phyloP scores from a whole-genome alignment of 1,140 invertebrate species.

The Brachionus rubens region DNA sequence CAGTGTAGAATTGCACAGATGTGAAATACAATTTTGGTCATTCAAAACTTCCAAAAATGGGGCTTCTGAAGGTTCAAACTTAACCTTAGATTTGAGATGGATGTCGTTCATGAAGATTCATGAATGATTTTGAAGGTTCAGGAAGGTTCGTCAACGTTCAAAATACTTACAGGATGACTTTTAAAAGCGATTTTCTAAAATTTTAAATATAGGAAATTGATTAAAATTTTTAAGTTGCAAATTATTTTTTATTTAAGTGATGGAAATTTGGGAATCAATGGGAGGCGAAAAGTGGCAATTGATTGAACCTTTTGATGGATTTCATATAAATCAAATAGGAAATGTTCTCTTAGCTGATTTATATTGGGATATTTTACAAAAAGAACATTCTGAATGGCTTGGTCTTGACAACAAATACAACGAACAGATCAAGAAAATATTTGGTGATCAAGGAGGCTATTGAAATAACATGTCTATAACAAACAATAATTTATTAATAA shows the following conservation, averaged over 20 bases:
- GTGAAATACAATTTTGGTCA: no score
- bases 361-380: conserved; percentile 56
- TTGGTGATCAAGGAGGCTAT: conserved; percentile 54
- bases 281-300: conserved; percentile 59
- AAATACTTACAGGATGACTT: no score
- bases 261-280: conserved; percentile 56
- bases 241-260: conserved; percentile 49
- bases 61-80: no score
- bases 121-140: no score
- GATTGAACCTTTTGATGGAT: conserved; percentile 63
- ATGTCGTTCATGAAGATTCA: no score
- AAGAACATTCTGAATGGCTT: conserved; percentile 52
- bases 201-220: no score
- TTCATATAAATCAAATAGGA: conserved; percentile 59
- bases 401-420: conserved; percentile 56
- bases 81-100: no score
- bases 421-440: conserved; percentile 50
- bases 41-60: no score
- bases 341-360: conserved; percentile 54
- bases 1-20: not conserved
- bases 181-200: no score
- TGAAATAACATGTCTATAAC: not conserved
- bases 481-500: no score
- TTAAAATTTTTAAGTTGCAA: not conserved
- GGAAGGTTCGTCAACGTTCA: no score